These are phyloP conservation scores for Cataglyphis albicans DNA, from an alignment of 2,888 invertebrate species.

Conservation along the genomic window DNA sequence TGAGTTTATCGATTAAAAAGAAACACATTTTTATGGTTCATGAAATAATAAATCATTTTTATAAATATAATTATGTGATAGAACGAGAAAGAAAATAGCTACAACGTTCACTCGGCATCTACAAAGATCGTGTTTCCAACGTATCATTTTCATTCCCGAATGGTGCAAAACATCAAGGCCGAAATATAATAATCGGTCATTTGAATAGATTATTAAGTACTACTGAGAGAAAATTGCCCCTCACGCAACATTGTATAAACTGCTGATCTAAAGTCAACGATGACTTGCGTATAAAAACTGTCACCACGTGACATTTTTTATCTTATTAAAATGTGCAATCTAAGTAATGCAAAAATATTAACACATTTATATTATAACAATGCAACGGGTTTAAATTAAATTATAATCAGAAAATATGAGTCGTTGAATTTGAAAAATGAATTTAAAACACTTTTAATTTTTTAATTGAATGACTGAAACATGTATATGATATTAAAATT, in stretches of 20 bases:
- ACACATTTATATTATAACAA: background rate
- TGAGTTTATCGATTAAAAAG: background rate
- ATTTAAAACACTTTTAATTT: background rate
- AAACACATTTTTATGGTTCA: background rate
- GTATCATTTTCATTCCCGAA: conserved; percentile 51
- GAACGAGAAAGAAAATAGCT: conserved; percentile 36
- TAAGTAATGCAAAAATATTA: background rate
- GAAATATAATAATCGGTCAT: conserved; percentile 65
- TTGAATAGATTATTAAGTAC: conserved; percentile 67
- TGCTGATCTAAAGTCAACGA: conserved; percentile 32
- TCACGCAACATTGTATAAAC: conserved; percentile 47
- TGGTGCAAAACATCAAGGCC: conserved; percentile 55
- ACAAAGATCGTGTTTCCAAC: conserved; percentile 29
- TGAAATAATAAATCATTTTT: background rate
- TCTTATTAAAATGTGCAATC: conserved; percentile 8
- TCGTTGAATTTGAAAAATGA: background rate
- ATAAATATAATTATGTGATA: conserved; percentile 29
- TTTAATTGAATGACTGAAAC: background rate
- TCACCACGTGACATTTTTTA: conserved; percentile 31
- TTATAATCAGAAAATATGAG: background rate
- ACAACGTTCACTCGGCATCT: conserved; percentile 41
- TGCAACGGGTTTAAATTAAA: background rate
- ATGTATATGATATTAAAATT: background rate
- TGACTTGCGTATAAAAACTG: conserved; percentile 37
- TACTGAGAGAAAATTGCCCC: conserved; percentile 53